These are phyloP conservation scores for Bubo blakistoni DNA, from an alignment of 2,113 vertebrate genomes.

Conservation along the genomic window DNA sequence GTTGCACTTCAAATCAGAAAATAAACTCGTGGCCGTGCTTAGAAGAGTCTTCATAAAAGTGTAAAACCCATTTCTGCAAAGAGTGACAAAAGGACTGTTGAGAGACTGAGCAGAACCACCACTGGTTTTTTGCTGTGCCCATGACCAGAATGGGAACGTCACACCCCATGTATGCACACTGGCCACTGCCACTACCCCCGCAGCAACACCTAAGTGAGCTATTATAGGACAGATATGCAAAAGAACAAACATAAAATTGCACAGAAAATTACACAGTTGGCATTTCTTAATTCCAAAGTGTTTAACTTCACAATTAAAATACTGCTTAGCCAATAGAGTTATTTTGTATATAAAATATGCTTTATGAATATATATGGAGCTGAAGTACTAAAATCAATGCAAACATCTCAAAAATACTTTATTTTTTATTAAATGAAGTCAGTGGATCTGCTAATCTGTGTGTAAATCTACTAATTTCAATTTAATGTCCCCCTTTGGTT, in stretches of 20 bases:
- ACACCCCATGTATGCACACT: rapidly evolving
- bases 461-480: background rate
- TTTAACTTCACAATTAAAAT: background rate
- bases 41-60: background rate
- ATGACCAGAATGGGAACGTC: rapidly evolving
- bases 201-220: background rate
- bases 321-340: background rate
- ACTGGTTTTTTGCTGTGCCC: rapidly evolving
- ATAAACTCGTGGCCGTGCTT: background rate
- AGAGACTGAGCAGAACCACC: background rate
- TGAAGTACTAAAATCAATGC: background rate
- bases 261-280: background rate
- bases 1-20: background rate
- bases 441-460: background rate
- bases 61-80: background rate
- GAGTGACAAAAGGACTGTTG: background rate
- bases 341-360: background rate
- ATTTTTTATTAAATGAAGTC: background rate
- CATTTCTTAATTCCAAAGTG: background rate
- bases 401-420: background rate
- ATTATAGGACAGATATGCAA: background rate
- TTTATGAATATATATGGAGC: background rate
- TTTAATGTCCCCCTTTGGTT: background rate
- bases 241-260: background rate
- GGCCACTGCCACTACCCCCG: background rate